Evolutionary conservation across 2,888 invertebrate species (phyloP).

Genomic region (Electrophaes corylata): DNA sequence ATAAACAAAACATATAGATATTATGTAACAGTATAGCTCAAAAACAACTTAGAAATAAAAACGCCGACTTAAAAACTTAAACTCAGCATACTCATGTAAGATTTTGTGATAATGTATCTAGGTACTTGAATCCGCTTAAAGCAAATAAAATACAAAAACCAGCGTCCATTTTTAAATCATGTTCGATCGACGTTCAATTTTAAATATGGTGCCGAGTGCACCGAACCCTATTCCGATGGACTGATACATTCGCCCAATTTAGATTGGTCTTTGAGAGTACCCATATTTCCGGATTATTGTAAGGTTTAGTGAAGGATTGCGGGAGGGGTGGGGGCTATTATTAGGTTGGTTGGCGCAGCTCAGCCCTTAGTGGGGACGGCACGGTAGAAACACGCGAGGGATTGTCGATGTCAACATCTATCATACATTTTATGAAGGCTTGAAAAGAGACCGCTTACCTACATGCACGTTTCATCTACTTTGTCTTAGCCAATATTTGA

Average conservation of each 20-base stretch:
- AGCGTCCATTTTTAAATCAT: conserved; percentile 72
- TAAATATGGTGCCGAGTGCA: conserved; percentile 78
- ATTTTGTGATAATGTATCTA: too few species aligned
- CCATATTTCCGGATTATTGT: conserved; percentile 46
- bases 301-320: conserved; percentile 40
- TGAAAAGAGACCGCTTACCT: conserved; percentile 68
- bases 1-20: too few species aligned
- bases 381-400: conserved; percentile 77
- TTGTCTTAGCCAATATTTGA: conserved; percentile 32
- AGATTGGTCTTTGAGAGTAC: conserved; percentile 50
- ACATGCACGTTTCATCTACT: conserved; percentile 68
- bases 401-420: conserved; percentile 74
- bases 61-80: too few species aligned
- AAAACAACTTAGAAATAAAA: too few species aligned
- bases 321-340: conserved; percentile 55
- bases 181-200: conserved; percentile 72
- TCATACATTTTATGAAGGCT: conserved; percentile 81
- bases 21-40: too few species aligned
- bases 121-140: not conserved
- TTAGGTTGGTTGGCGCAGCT: conserved; percentile 58
- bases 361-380: conserved; percentile 77
- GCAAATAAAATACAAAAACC: conserved; percentile 31
- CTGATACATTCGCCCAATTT: conserved; percentile 63
- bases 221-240: conserved; percentile 72
- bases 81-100: too few species aligned